These are phyloP conservation scores for Cirrhinus molitorella DNA, from an alignment of 2,797 vertebrate genomes.

Conservation along the genomic window DNA sequence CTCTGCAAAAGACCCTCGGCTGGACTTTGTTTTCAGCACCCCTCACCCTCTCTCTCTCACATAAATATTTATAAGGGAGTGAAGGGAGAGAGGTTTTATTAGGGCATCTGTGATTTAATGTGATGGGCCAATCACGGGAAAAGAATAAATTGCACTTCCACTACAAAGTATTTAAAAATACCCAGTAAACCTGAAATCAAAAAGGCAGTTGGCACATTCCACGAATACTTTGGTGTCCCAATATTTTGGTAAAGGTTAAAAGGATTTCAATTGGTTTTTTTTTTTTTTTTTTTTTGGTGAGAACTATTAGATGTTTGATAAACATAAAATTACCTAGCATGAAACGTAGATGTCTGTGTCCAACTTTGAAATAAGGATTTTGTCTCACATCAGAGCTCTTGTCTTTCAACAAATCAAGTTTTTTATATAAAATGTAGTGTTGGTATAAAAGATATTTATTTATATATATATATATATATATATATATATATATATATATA, in stretches of 20 bases:
- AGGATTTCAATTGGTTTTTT: conserved; percentile 42
- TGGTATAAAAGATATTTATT: no score
- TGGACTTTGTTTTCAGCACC: conserved; percentile 55
- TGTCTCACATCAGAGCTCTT: neutral
- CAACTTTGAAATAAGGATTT: neutral
- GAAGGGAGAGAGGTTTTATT: conserved; percentile 53
- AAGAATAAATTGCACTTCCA: conserved; percentile 68
- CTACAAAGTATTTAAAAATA: conserved; percentile 67
- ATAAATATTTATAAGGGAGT: conserved; percentile 70
- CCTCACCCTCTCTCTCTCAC: conserved; percentile 60
- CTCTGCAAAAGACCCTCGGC: conserved; percentile 55
- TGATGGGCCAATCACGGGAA: conserved; percentile 72
- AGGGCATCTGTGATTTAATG: conserved; percentile 70
- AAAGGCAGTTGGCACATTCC: conserved; percentile 55
- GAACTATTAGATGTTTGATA: neutral
- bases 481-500: no score
- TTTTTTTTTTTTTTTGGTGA: conserved; percentile 57
- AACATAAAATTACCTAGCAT: neutral
- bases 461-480: no score
- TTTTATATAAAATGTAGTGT: neutral
- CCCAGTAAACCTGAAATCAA: neutral
- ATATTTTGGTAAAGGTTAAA: neutral
- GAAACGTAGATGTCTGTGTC: neutral
- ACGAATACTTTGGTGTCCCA: neutral
- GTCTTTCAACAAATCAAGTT: neutral